Evolutionary conservation across 2,888 invertebrate genomes (phyloP).

Genomic region (Anoplius nigerrimus): DNA sequence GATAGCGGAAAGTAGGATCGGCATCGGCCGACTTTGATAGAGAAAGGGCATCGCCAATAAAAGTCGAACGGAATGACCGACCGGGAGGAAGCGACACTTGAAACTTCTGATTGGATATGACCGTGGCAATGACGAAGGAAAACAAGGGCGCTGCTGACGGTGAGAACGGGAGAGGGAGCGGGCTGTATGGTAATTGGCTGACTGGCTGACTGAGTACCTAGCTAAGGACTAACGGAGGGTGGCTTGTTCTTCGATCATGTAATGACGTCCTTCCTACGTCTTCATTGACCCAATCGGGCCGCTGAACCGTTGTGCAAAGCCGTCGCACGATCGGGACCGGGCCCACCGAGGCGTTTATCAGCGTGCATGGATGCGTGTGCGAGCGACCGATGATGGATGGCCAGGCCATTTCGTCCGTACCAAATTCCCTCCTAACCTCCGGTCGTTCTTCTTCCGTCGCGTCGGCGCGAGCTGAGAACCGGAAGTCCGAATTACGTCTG

Average conservation of each 20-base stretch:
- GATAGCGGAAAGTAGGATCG: constrained; percentile 12
- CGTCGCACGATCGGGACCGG: constrained; percentile 28
- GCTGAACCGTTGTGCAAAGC: constrained; percentile 25
- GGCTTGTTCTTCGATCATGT: constrained; percentile 40
- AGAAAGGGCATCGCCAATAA: constrained; percentile 41
- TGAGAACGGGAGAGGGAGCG: background rate
- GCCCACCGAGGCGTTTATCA: background rate
- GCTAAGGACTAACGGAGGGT: constrained; percentile 18
- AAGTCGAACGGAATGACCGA: constrained; percentile 44
- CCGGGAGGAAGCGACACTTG: constrained; percentile 51
- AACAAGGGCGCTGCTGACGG: constrained; percentile 3
- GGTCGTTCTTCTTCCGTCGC: background rate
- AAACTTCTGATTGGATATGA: constrained; percentile 55
- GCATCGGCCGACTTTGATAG: constrained; percentile 1
- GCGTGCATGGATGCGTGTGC: background rate
- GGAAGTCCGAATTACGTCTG: constrained; percentile 41
- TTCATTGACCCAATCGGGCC: constrained; percentile 41
- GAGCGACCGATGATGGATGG: background rate
- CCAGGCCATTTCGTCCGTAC: background rate
- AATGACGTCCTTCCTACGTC: constrained; percentile 53
- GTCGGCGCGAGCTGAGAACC: constrained; percentile 16
- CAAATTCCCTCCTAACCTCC: background rate
- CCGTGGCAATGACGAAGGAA: constrained; percentile 55
- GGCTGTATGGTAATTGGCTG: background rate
- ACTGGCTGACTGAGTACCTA: background rate